phyloP scores from a whole-genome alignment of 2,888 invertebrate genomes.

The Cerastoderma edule region DNA sequence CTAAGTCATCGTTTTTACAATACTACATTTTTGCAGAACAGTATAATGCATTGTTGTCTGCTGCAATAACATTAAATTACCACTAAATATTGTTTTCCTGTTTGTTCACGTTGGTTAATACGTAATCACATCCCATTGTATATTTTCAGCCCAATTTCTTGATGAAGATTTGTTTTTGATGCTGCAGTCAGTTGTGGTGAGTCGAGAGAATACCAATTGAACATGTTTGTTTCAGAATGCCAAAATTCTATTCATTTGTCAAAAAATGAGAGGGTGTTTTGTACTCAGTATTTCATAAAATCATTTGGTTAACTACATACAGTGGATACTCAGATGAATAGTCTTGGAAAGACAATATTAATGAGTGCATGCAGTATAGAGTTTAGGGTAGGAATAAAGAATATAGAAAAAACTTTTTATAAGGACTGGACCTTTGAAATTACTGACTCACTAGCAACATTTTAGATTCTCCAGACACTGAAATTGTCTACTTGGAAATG shows the following conservation, averaged over 20 bases:
- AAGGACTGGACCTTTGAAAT: too few relatives aligned
- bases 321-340: neutral
- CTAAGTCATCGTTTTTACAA: neutral
- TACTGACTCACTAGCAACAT: too few relatives aligned
- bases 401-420: too few relatives aligned
- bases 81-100: neutral
- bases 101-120: too few relatives aligned
- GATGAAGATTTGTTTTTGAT: conserved; percentile 80
- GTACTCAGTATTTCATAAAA: too few relatives aligned
- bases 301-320: neutral
- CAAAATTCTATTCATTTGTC: too few relatives aligned
- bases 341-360: conserved; percentile 7
- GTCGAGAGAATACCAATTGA: too few relatives aligned
- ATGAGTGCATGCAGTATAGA: neutral
- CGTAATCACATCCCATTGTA: conserved; percentile 7
- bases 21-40: neutral
- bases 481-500: too few relatives aligned
- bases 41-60: neutral
- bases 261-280: too few relatives aligned
- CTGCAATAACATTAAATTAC: neutral
- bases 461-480: too few relatives aligned
- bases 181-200: conserved; percentile 80
- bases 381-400: neutral
- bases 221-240: too few relatives aligned
- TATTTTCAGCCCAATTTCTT: conserved; percentile 74